Base-by-base conservation (phyloP, 1,140 invertebrate genomes). In the Cylas formicarius region DNA sequence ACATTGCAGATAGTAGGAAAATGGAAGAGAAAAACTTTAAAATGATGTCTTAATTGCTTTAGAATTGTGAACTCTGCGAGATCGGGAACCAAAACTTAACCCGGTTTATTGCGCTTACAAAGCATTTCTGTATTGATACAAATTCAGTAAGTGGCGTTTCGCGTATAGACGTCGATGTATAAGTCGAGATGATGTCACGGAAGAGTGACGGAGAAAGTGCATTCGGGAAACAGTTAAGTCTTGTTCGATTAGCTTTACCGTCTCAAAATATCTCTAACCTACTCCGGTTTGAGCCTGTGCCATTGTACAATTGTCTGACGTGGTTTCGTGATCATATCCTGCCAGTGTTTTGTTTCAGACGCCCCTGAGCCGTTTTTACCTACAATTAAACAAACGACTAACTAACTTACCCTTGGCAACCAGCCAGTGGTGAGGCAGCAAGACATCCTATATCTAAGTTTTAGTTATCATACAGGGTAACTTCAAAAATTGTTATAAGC, bases 301-400 rank as follows among this genome's bases (percentile, higher is more conserved):
- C 89, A 93, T 57, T 90, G 86, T 5, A 91, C 85, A 45, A 93
- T 88, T 40, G 86, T 90, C 69, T 94, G 89, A 45, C 90, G 72
- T 2, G 91, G 90, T 62, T 94, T 95, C 22, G 87, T 91, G 44
- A 95, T 91, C 91, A 95, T 95, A 61, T 95, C 90, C 58, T 90
- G 86, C 89, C 89, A 92, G 61, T 93, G 90, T 66, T 92, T 92
- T 1, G 90, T 90, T 65, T 93, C 90, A 9, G 84, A 83, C 7
- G 89, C 88, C 4, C 90, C 89, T 14, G 86, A 90, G 11, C 87
- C 88, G 56, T 88, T 91, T 71, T 91, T 90, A 29, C 87, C 88
- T 89, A 72, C 16, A 77, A 77, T 48, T 28, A 14, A 43, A 6
- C 6, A 14, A 34, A 17, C n/a, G n/a, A n/a, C n/a, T n/a, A n/a